A percentile compares a stretch with the other conserved stretches of the same genome.
phyloP scores from a whole-genome alignment of 2,888 invertebrate species.

The Drosophila algonquin region DNA sequence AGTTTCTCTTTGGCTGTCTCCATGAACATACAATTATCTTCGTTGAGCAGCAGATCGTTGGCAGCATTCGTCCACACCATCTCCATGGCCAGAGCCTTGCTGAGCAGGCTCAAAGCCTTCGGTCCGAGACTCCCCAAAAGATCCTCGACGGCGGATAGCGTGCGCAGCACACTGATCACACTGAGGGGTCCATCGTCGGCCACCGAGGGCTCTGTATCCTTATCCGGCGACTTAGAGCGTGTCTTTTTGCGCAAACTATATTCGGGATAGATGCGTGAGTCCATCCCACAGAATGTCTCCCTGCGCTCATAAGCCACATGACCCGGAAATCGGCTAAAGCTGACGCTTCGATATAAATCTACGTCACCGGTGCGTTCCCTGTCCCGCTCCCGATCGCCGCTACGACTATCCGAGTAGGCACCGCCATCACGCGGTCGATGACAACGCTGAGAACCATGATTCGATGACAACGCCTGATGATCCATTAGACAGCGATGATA shows the following conservation, averaged over 20 bases:
- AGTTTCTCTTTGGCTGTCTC: conserved; percentile 94
- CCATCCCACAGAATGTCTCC: conserved; percentile 77
- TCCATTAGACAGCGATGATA: conserved; percentile 15
- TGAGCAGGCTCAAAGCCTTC: conserved; percentile 90
- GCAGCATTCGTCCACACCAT: conserved; percentile 90
- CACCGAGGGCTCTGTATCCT: conserved; percentile 53
- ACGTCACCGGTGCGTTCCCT: conserved; percentile 19
- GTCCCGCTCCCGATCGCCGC: conserved; percentile 14
- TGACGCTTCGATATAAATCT: neutral
- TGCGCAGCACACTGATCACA: conserved; percentile 88
- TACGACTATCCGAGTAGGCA: neutral
- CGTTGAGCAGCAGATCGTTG: conserved; percentile 89
- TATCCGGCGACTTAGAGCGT: conserved; percentile 39
- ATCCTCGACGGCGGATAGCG: conserved; percentile 92
- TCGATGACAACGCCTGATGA: conserved; percentile 12
- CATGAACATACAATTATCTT: conserved; percentile 89
- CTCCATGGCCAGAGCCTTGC: conserved; percentile 91
- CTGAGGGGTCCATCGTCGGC: conserved; percentile 85
- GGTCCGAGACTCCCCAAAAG: conserved; percentile 93
- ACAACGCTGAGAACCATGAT: neutral
- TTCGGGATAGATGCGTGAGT: conserved; percentile 81
- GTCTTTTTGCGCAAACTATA: conserved; percentile 68
- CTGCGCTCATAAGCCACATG: conserved; percentile 23
- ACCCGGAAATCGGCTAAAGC: conserved; percentile 40
- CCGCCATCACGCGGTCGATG: conserved; percentile 5